Evolutionary conservation across 2,113 vertebrate species (phyloP).

Genomic region (Elaphurus davidianus): DNA sequence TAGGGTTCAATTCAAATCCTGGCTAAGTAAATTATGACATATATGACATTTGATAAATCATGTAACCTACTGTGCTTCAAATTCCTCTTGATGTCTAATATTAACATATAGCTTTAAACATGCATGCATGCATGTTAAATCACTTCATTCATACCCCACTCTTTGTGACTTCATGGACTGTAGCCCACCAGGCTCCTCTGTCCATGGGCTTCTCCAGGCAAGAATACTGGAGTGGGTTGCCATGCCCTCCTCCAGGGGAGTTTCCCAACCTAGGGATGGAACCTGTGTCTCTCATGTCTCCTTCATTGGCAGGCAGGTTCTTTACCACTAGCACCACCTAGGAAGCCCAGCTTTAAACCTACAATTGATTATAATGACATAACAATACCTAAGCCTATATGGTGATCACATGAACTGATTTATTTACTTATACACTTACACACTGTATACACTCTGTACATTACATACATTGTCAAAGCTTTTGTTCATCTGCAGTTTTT

Average conservation of each 20-base stretch:
- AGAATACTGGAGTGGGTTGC: neutral
- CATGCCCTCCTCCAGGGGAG: neutral
- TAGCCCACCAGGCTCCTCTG: neutral
- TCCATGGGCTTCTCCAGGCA: neutral
- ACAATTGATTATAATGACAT: neutral
- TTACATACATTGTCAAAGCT: neutral
- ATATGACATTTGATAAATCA: neutral
- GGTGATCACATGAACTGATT: neutral
- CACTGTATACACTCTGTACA: neutral
- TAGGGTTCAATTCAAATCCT: neutral
- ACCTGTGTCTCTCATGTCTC: neutral
- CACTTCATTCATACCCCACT: neutral
- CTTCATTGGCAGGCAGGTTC: neutral
- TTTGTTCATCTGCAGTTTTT: neutral
- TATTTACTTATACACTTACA: neutral
- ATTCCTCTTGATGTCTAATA: neutral
- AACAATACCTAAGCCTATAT: neutral
- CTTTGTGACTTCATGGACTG: fast-evolving
- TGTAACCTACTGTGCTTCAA: neutral
- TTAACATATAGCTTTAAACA: neutral
- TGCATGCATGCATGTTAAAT: neutral
- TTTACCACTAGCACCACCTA: neutral
- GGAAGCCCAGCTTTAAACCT: neutral
- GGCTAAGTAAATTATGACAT: neutral
- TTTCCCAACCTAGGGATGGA: neutral